Percentiles rank a stretch among this genome's conserved stretches.
These are phyloP conservation scores for Heteromyza rotundicornis DNA, from an alignment of 2,888 invertebrate species.

Conservation along the genomic window DNA sequence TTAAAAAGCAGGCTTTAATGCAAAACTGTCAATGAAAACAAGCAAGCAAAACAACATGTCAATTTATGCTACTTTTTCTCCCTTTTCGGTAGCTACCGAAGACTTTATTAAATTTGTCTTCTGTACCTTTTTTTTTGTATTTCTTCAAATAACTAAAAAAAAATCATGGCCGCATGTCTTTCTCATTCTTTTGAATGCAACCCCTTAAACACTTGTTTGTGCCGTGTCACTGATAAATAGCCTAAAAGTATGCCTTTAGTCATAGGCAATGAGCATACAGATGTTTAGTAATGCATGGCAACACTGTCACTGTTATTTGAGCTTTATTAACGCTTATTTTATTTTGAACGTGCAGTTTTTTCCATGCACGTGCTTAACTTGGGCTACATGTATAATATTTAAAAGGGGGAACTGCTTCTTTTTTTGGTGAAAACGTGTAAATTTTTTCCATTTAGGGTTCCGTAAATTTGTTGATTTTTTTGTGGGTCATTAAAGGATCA, in stretches of 20 bases:
- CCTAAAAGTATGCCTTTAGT: slow-evolving; percentile 4
- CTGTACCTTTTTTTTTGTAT: background rate
- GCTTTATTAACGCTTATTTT: background rate
- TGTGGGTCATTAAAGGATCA: background rate
- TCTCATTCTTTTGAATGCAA: no score
- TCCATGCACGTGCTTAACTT: background rate
- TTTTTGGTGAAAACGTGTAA: no score
- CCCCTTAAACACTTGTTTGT: background rate
- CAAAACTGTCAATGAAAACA: no score
- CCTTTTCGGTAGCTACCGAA: no score
- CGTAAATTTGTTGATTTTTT: background rate
- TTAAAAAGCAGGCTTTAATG: no score
- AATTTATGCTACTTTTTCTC: no score
- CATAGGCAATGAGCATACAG: background rate
- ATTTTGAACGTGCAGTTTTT: background rate
- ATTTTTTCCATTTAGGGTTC: background rate
- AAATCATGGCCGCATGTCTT: background rate
- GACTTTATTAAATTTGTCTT: slow-evolving; percentile 1
- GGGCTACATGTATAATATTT: no score
- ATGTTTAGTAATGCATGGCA: background rate
- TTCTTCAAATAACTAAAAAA: no score
- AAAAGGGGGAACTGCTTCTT: no score
- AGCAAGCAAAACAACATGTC: no score
- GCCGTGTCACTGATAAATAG: background rate
- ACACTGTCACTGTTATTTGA: background rate